Conservation (phyloP, 2,888 invertebrate species). For the Laspeyria flexula region DNA sequence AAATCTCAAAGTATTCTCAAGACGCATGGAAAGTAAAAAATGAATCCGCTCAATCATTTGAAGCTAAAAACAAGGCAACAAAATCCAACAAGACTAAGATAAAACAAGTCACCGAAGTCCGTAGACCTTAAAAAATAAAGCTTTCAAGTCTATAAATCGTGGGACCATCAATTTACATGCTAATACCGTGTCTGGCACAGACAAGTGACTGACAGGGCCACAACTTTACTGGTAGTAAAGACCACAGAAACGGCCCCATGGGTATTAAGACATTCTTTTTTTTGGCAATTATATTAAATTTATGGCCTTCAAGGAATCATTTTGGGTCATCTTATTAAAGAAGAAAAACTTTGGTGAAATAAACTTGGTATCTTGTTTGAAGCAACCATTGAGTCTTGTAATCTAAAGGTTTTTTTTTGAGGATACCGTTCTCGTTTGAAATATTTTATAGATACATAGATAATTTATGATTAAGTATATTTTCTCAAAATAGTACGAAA, state of each 20-base stretch:
- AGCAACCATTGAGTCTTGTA: conserved; percentile 49
- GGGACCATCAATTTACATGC: conserved; percentile 77
- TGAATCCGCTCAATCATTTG: background rate
- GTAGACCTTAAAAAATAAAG: conserved; percentile 25
- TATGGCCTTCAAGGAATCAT: conserved; percentile 55
- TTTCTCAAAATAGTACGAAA: too few relatives aligned
- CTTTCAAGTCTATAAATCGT: conserved; percentile 55
- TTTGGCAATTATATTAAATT: conserved; percentile 69
- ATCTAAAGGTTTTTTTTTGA: too few relatives aligned
- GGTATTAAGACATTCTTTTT: conserved; percentile 75
- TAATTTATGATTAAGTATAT: too few relatives aligned
- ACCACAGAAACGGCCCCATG: conserved; percentile 63
- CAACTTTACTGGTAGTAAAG: conserved; percentile 58
- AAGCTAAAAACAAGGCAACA: background rate
- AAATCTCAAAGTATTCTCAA: background rate
- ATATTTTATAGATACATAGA: too few relatives aligned
- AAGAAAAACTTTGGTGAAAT: conserved; percentile 53
- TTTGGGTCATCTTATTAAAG: conserved; percentile 43
- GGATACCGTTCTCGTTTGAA: too few relatives aligned
- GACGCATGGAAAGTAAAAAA: background rate
- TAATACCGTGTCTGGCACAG: conserved; percentile 64
- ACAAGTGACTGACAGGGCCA: conserved; percentile 78
- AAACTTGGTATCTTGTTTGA: conserved; percentile 48
- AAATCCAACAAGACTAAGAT: background rate
- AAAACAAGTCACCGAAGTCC: background rate